Evolutionary conservation across 2,113 vertebrate species (phyloP).

Genomic region (Hypomesus transpacificus): DNA sequence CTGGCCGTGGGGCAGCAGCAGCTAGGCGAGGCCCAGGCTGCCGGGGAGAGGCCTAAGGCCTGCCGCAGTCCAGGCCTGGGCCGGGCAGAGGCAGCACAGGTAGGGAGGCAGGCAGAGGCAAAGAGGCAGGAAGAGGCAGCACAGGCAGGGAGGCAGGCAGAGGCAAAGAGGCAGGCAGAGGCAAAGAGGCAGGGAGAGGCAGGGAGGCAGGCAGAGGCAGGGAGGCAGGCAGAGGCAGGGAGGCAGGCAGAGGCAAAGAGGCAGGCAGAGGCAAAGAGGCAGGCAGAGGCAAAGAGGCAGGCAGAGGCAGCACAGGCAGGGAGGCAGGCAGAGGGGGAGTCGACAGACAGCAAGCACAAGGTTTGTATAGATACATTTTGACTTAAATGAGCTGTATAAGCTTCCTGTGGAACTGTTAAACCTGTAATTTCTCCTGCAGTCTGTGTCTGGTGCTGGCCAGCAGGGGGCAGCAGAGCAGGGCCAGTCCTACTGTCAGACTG

Average conservation of each 20-base stretch:
- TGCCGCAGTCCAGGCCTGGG: neutral
- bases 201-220: too few relatives aligned
- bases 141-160: too few relatives aligned
- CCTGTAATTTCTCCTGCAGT: neutral
- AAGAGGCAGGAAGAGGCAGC: too few relatives aligned
- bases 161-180: too few relatives aligned
- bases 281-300: too few relatives aligned
- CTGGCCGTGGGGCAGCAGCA: neutral
- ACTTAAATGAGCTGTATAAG: neutral
- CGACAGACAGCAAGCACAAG: constrained; percentile 48
- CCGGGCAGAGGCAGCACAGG: too few relatives aligned
- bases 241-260: too few relatives aligned
- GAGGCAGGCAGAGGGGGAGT: neutral
- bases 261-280: too few relatives aligned
- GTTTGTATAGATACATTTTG: constrained; percentile 28
- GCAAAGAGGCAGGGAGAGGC: too few relatives aligned
- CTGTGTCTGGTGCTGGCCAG: constrained; percentile 36
- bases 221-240: too few relatives aligned
- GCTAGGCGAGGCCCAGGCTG: constrained; percentile 12
- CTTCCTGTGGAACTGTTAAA: neutral
- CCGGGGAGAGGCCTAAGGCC: constrained; percentile 5
- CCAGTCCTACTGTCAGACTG: constrained; percentile 75
- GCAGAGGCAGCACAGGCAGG: too few relatives aligned
- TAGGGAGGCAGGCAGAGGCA: too few relatives aligned
- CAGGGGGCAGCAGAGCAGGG: constrained; percentile 77